Base-by-base conservation (phyloP, 2,113 vertebrate genomes). In the Bambusicola thoracicus region DNA sequence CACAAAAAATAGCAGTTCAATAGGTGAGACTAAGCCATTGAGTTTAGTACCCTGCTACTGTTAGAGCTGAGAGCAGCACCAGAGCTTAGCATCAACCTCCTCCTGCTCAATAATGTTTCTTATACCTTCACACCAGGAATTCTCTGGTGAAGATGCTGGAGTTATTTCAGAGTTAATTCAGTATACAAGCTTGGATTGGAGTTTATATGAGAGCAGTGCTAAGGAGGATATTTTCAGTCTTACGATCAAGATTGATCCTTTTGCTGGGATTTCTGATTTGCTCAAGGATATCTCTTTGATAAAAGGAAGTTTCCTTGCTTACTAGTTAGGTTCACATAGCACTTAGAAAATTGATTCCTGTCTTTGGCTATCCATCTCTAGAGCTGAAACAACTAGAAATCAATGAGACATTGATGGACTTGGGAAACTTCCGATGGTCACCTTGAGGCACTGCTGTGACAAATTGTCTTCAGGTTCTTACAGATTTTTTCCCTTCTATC, bases 1-100 rank as follows among this genome's bases (percentile, higher is more conserved):
- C 88, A 95, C 76, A 95, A 86, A 96, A 97, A 97, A 95, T 95
- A 68, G 92, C 85, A 12, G 85, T 95, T 90, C 78, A 93, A 94
- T 89, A 89, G 83, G 89, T 89, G 73, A 82, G 66, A 68, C n/a
- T 89, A 92, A 94, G 78, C 75, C 68, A 46, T 85, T 92, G 92
- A 79, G 55, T 97, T 94, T 93, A 90, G 91, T 84, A 46, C 67
- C 38, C 29, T 48, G 91, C 93, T 96, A 94, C 94, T 89, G 86
- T 92, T 86, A 67, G 13, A 84, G 84, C 74, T 25, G 49, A 72
- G 74, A 89, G 76, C 74, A 77, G 85, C 61, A 34, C 22, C 40
- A 81, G 65, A 62, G 41, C 77, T 51, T 66, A 22, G 13, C 13
- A 1, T 68, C 48, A 46, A 69, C 25, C 36, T 77, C 29, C 32